Base-by-base conservation (phyloP, 2,888 invertebrate genomes). In the Malthinus flaveolus region DNA sequence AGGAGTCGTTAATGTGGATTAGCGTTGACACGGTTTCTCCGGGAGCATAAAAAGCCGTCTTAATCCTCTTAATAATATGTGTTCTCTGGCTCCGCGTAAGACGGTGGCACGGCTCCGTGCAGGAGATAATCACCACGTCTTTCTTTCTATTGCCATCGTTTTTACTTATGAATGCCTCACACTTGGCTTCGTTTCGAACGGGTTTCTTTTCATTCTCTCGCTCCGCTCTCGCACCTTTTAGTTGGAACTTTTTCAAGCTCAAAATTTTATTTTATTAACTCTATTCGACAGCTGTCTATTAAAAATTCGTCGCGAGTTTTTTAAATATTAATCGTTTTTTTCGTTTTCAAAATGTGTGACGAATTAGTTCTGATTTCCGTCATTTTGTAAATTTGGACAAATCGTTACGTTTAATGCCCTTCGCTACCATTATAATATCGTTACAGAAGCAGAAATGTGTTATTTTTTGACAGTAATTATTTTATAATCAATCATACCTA, bases 1-100 rank as follows among this genome's bases (percentile, higher is more conserved):
- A 60, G 56, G 51, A 60, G 60, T 60, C 60, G 60, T 60, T 59
- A 60, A 60, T 60, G 60, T 56, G 56, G 56, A 60, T 60, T 60
- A 60, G 49, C 52, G 48, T 49, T 60, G 60, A 53, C 60, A 60
- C 56, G 56, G 60, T 56, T 60, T 60, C 56, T 60, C 46, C 52
- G 49, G 56, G 56, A 60, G 60, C 53, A 60, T 56, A 60, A 60
- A 60, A 60, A 60, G 60, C 56, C 39, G 60, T 60, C 60, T 60
- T 60, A 60, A 60, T 60, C 60, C 60, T 60, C 60, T 60, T 60
- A 60, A 60, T 60, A 60, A 60, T 60, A 60, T 60, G 60, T 60
- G 56, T 60, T 60, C 48, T 51, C 52, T 23, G 60, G 60, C 60
- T 60, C 46, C 50, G 56, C 60, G 60, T 60, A 60, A 60, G 52